Evolutionary conservation across 2,797 vertebrate genomes (phyloP).

Genomic region (Gadopsis bispinosus): DNA sequence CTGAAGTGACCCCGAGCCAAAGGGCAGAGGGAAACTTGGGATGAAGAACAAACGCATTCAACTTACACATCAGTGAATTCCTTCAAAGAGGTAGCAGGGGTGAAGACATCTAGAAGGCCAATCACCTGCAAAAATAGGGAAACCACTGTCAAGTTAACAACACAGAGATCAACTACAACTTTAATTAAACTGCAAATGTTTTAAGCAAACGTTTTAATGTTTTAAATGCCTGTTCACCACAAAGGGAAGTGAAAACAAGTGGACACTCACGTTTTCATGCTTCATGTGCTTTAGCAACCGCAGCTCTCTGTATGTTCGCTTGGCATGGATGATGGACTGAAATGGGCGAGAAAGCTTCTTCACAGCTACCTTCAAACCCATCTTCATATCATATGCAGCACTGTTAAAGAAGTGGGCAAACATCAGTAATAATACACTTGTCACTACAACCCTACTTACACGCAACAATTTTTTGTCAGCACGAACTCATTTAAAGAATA

Average conservation of each 20-base stretch:
- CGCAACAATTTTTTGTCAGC: background rate
- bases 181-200: background rate
- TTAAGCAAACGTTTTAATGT: background rate
- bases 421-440: background rate
- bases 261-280: constrained; percentile 94
- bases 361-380: constrained; percentile 90
- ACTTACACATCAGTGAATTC: constrained; percentile 99
- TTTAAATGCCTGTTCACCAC: background rate
- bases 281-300: constrained; percentile 98
- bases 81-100: constrained; percentile 91
- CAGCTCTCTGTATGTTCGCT: constrained; percentile 96
- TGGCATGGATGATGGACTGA: constrained; percentile 98
- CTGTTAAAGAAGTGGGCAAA: constrained; percentile 72
- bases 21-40: background rate
- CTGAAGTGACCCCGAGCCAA: constrained; percentile 8
- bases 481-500: background rate
- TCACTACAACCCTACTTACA: background rate
- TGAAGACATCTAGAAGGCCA: constrained; percentile 95
- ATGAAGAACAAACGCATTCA: background rate
- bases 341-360: constrained; percentile 98
- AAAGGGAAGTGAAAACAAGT: constrained; percentile 14
- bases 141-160: constrained; percentile 11
- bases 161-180: background rate
- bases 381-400: constrained; percentile 90
- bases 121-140: constrained; percentile 88